These are phyloP conservation scores for Sminthurides bifidus DNA, from an alignment of 1,140 invertebrate species.

Conservation along the genomic window DNA sequence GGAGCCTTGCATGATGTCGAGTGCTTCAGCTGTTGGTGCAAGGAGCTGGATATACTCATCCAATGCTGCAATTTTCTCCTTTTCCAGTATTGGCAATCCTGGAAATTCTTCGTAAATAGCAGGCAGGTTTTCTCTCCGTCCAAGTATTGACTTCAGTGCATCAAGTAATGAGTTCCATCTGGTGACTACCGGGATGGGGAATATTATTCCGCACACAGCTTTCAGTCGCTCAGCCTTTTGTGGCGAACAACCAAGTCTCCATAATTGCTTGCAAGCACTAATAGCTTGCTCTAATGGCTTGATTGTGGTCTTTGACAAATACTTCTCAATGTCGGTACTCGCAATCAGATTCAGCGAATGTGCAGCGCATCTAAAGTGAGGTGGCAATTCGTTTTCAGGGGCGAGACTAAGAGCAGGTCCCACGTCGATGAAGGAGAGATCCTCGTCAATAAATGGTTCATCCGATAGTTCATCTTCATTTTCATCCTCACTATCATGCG, in stretches of 20 bases:
- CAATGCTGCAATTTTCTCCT: background rate
- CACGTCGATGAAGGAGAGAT: background rate
- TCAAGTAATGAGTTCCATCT: background rate
- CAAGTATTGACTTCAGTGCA: background rate
- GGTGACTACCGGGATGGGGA: background rate
- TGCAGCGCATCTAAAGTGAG: background rate
- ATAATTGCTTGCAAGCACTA: background rate
- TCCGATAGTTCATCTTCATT: no score
- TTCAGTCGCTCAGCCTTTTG: background rate
- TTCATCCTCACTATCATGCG: no score
- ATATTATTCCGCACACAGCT: background rate
- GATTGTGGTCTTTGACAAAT: background rate
- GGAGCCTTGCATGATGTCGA: background rate
- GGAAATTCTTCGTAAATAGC: background rate
- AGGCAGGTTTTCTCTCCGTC: background rate
- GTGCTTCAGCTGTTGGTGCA: background rate
- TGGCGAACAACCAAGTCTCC: background rate
- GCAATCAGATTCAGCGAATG: background rate
- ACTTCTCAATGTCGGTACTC: background rate
- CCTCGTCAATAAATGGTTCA: no score
- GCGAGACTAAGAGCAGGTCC: background rate
- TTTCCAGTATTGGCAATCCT: background rate
- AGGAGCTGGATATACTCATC: background rate
- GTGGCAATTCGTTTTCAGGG: background rate
- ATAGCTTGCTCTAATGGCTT: background rate